A percentile compares a stretch with the other conserved stretches of the same genome.
phyloP scores from a whole-genome alignment of 2,113 vertebrate genomes.

The Tautogolabrus adspersus region DNA sequence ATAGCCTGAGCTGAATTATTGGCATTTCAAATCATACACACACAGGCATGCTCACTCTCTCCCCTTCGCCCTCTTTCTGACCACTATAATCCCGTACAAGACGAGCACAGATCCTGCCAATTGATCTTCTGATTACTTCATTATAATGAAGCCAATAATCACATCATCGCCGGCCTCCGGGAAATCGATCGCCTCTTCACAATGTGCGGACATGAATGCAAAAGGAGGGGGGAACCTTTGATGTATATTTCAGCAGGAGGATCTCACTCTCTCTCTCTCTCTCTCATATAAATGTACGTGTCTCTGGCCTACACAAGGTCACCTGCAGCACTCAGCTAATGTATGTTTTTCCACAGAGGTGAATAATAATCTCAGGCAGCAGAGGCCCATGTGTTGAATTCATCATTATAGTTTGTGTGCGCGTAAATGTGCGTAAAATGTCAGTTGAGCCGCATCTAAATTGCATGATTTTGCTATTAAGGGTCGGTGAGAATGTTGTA shows the following conservation, averaged over 20 bases:
- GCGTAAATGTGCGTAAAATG: slow-evolving; percentile 67
- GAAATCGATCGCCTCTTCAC: slow-evolving; percentile 76
- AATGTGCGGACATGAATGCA: slow-evolving; percentile 71
- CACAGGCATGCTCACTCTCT: background rate
- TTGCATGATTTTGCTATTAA: slow-evolving; percentile 28
- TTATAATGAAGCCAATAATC: slow-evolving; percentile 85
- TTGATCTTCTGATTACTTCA: slow-evolving; percentile 85
- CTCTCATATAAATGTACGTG: slow-evolving; percentile 53
- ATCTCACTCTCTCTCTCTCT: slow-evolving; percentile 54
- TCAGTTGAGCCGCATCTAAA: slow-evolving; percentile 52
- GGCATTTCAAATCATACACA: background rate
- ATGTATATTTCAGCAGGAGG: slow-evolving; percentile 82
- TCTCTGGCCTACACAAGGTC: slow-evolving; percentile 66
- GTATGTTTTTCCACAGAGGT: slow-evolving; percentile 21
- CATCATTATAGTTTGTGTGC: slow-evolving; percentile 43
- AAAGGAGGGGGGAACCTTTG: slow-evolving; percentile 47
- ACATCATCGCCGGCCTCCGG: slow-evolving; percentile 73
- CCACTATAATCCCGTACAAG: slow-evolving; percentile 59
- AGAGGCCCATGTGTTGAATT: slow-evolving; percentile 53
- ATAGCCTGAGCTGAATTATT: background rate
- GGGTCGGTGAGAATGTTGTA: background rate
- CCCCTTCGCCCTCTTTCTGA: background rate
- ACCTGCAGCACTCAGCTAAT: slow-evolving; percentile 57
- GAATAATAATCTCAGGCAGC: slow-evolving; percentile 64
- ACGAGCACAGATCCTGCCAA: slow-evolving; percentile 67